Evolutionary conservation across 2,888 invertebrate species (phyloP).

Genomic region (Diarsia rubi): DNA sequence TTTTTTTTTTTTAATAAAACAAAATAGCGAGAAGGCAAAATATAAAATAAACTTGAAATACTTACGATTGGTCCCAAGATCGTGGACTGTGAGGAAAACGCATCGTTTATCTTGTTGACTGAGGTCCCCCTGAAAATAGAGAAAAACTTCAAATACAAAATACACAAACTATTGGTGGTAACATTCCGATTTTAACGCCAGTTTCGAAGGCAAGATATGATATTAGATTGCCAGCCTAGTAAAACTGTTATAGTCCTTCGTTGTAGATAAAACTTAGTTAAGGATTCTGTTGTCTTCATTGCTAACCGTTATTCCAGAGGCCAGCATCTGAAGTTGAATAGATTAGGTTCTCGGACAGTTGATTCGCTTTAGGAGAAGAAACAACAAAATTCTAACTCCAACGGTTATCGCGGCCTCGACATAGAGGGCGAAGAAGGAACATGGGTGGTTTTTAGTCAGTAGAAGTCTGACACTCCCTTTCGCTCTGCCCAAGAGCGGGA

Average conservation of each 20-base stretch:
- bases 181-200: background rate
- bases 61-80: slow-evolving; percentile 96
- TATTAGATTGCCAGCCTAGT: background rate
- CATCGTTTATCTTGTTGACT: slow-evolving; percentile 95
- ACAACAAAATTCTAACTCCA: background rate
- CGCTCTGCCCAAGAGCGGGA: no score
- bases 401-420: no score
- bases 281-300: background rate
- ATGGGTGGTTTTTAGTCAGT: no score
- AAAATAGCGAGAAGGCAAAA: no score
- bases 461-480: no score
- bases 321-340: background rate
- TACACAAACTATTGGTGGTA: background rate
- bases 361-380: background rate
- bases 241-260: background rate
- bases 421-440: no score
- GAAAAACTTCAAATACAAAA: slow-evolving; percentile 3
- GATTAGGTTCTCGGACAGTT: slow-evolving; percentile 15
- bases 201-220: background rate
- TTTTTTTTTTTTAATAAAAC: no score
- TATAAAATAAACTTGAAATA: slow-evolving; percentile 56
- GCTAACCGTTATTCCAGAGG: background rate
- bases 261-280: background rate
- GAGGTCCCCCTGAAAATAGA: slow-evolving; percentile 93
- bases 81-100: slow-evolving; percentile 96